These are phyloP conservation scores for Cantharis flavilabris DNA, from an alignment of 2,888 invertebrate species.

Conservation along the genomic window DNA sequence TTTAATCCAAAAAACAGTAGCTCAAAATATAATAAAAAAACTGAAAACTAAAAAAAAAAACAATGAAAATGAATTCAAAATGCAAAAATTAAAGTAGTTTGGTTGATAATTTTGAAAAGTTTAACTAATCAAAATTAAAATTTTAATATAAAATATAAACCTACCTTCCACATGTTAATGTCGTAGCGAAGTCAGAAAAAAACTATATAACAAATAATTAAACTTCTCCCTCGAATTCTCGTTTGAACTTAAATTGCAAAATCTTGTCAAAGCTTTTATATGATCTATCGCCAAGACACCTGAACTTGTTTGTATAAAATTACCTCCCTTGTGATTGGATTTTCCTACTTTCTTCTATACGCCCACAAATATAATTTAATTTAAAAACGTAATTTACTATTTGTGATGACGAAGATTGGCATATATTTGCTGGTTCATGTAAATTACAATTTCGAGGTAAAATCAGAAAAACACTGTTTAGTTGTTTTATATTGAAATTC, in stretches of 20 bases:
- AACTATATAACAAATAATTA: background rate
- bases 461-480: background rate
- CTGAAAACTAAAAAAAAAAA: background rate
- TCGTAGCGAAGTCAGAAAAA: background rate
- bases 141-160: background rate
- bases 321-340: background rate
- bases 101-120: no score
- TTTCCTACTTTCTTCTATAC: background rate
- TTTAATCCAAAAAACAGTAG: no score
- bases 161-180: background rate
- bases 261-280: background rate
- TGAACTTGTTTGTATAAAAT: background rate
- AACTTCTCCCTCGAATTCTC: background rate
- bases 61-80: no score
- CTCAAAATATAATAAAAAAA: background rate
- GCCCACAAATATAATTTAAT: background rate
- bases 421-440: background rate
- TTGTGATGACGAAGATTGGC: background rate
- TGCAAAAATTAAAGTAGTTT: no score
- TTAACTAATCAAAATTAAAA: no score
- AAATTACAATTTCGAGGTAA: background rate
- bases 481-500: background rate
- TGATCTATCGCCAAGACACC: background rate
- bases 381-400: background rate
- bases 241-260: background rate